phyloP scores from a whole-genome alignment of 2,113 vertebrate genomes.

The Corythaeola cristata region DNA sequence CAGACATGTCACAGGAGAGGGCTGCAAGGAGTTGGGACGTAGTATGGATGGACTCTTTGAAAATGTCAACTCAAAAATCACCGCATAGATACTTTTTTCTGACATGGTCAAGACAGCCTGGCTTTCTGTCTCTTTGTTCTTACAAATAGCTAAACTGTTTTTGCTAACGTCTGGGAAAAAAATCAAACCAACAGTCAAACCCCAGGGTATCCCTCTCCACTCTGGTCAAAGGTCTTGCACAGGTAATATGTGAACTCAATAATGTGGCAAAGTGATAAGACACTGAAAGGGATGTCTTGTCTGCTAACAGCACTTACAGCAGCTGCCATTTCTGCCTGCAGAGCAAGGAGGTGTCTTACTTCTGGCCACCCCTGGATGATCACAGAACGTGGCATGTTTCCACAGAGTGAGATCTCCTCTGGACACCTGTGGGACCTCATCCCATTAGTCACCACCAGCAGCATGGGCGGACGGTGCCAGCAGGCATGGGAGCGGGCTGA shows the following conservation, averaged over 20 bases:
- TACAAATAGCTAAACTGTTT: not conserved
- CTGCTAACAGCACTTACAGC: not conserved
- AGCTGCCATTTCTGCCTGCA: not conserved
- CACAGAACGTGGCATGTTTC: not conserved
- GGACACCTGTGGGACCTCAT: not conserved
- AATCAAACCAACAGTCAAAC: not conserved
- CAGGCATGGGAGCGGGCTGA: not conserved
- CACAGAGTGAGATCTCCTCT: not conserved
- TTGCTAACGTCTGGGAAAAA: not conserved
- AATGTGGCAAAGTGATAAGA: not conserved
- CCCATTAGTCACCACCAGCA: not conserved
- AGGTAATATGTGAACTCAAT: not conserved
- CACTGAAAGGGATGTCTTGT: not conserved
- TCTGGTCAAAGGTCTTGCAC: not conserved
- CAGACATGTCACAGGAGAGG: not conserved
- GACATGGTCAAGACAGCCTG: not conserved
- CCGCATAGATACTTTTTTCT: not conserved
- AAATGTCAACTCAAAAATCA: not conserved
- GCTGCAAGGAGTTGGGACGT: not conserved
- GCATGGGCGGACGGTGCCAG: not conserved
- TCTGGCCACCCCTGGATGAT: not conserved
- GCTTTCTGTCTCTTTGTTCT: not conserved
- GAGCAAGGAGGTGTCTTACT: not conserved
- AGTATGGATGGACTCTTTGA: not conserved
- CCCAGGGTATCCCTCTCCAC: not conserved